Base-by-base conservation (phyloP, 1,140 invertebrate species). In the Rhopalosiphum maidis region DNA sequence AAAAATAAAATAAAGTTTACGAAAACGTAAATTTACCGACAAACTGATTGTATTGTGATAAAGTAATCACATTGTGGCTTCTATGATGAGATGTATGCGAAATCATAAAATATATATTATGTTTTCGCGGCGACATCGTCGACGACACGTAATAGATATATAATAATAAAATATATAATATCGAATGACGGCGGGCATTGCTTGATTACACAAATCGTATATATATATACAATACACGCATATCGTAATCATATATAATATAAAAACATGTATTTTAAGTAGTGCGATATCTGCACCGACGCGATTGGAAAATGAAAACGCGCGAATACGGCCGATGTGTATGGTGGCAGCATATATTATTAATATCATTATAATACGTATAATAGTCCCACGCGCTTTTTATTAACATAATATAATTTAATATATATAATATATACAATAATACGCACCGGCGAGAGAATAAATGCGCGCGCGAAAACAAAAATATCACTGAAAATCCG, bases 101-200 rank as follows among this genome's bases (percentile, higher is more conserved):
- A 77, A n/a, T 77, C 30, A n/a, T 77, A 77, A 77, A n/a, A 77
- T 77, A 77, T 77, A n/a, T n/a, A 77, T 77, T n/a, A 77, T 77
- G n/a, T n/a, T 15, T 77, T n/a, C 60, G 30, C 30, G 21, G 15
- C 60, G 5, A n/a, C 60, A n/a, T 18, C 60, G 15, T n/a, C 60
- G 15, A 15, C 60, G 15, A 6, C 60, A 5, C 30, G 30, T 68
- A 51, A 18, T 18, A n/a, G 30, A n/a, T n/a, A 77, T 68, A 68
- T 60, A 35, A 35, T n/a, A 35, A 77, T 77, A n/a, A n/a, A n/a
- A n/a, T 25, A 30, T 60, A 60, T 30, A 30, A 60, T 60, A 9
- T 60, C 25, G 55, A 60, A 60, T 60, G 21, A 30, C 55, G 9
- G 1, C 48, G 25, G 55, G 9, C 55, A 11, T 60, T 30, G 55